Percentiles rank a stretch among this genome's conserved stretches.
phyloP scores from a whole-genome alignment of 2,888 invertebrate genomes.

The Leptodirus hochenwartii region DNA sequence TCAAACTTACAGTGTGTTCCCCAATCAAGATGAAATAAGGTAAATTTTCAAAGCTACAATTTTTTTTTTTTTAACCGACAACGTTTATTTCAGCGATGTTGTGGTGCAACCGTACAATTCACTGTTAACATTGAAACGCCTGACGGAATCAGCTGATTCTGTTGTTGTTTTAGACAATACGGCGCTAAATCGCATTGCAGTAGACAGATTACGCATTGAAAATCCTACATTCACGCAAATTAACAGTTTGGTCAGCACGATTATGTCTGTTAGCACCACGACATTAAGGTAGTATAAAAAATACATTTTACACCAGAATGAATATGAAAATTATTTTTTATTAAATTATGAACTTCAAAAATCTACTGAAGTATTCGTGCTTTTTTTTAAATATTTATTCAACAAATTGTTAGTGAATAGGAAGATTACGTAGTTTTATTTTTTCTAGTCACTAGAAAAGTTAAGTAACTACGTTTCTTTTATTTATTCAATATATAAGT shows the following conservation, averaged over 20 bases:
- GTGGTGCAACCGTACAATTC: slow-evolving; percentile 96
- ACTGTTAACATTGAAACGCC: slow-evolving; percentile 75
- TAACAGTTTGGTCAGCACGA: slow-evolving; percentile 91
- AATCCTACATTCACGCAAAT: slow-evolving; percentile 95
- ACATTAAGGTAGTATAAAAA: slow-evolving; percentile 48
- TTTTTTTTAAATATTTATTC: no score
- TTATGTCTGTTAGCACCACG: slow-evolving; percentile 96
- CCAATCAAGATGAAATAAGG: slow-evolving; percentile 90
- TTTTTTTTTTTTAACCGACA: no score
- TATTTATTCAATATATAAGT: no score
- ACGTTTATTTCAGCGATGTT: slow-evolving; percentile 59
- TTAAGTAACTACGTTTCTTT: no score
- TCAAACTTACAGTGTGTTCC: slow-evolving; percentile 98
- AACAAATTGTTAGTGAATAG: no score
- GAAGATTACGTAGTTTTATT: no score
- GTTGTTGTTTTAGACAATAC: slow-evolving; percentile 97
- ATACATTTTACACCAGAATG: no score
- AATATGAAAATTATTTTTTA: no score
- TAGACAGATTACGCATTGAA: slow-evolving; percentile 84
- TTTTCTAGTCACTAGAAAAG: no score
- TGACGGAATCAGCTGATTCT: slow-evolving; percentile 92
- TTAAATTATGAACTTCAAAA: no score
- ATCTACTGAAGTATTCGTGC: no score
- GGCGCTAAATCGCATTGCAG: slow-evolving; percentile 83
- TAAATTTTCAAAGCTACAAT: slow-evolving; percentile 17